phyloP scores from a whole-genome alignment of 2,888 invertebrate species.

The Trachelus iudaicus region DNA sequence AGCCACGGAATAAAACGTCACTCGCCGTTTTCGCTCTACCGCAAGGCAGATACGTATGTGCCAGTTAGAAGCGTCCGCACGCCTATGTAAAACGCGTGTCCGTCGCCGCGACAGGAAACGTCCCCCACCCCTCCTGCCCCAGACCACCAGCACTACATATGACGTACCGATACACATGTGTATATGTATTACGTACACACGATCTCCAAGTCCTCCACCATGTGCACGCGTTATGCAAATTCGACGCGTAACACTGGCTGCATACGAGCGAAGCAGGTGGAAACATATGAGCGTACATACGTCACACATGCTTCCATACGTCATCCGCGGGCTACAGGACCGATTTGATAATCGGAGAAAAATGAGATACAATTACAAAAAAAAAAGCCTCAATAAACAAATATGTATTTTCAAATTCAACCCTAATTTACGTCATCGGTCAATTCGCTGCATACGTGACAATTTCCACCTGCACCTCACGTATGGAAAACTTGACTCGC shows the following conservation, averaged over 20 bases:
- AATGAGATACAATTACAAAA: too few relatives aligned
- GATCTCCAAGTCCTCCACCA: slow-evolving; percentile 15
- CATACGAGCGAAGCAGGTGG: slow-evolving; percentile 19
- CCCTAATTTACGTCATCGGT: too few relatives aligned
- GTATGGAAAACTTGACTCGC: too few relatives aligned
- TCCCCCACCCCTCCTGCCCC: background rate
- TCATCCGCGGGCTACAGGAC: too few relatives aligned
- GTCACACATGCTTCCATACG: background rate
- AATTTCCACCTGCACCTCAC: too few relatives aligned
- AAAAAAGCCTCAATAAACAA: too few relatives aligned
- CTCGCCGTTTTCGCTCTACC: background rate
- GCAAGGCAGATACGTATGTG: slow-evolving; percentile 8
- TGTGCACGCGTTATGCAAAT: slow-evolving; percentile 45
- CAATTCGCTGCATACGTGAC: too few relatives aligned
- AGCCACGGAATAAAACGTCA: background rate
- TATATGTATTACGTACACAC: slow-evolving; percentile 14
- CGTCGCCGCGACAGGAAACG: slow-evolving; percentile 31
- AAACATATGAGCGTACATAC: background rate
- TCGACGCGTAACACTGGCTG: slow-evolving; percentile 49
- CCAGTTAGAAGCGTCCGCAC: slow-evolving; percentile 2
- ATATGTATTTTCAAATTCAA: too few relatives aligned
- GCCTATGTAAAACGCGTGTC: slow-evolving; percentile 2
- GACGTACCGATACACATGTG: slow-evolving; percentile 3
- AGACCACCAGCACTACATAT: slow-evolving; percentile 8
- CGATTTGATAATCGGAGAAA: too few relatives aligned